Conservation (phyloP, 2,797 vertebrate species). For the Lithobates pipiens region DNA sequence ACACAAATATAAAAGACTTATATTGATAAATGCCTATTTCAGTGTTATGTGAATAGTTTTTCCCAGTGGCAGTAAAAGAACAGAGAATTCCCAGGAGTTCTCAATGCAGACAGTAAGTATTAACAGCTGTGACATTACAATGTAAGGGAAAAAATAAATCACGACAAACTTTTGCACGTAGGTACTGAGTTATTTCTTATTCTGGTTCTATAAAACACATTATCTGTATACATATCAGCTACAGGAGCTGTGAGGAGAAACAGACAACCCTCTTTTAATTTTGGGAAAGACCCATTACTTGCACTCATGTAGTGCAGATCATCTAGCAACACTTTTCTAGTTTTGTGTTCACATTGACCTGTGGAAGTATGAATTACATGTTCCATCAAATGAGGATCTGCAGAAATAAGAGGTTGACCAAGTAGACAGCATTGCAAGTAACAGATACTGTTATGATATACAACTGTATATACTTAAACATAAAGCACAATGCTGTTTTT, state of each 20-base stretch:
- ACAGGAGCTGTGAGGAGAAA: conserved; percentile 14
- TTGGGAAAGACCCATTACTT: conserved; percentile 26
- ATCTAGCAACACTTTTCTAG: not conserved
- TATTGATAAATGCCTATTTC: conserved; percentile 1
- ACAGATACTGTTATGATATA: not conserved
- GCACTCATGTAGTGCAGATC: not conserved
- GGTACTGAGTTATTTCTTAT: conserved; percentile 20
- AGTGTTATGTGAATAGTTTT: conserved; percentile 51
- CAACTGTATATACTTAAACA: not conserved
- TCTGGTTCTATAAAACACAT: conserved; percentile 27
- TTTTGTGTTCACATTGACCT: not conserved
- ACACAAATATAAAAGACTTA: too few species aligned
- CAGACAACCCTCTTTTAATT: conserved; percentile 26
- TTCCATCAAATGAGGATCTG: not conserved
- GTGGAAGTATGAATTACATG: not conserved
- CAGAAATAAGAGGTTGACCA: not conserved
- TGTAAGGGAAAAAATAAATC: conserved; percentile 46
- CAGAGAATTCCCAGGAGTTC: conserved; percentile 46
- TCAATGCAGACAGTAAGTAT: conserved; percentile 47
- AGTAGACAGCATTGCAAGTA: not conserved
- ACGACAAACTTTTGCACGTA: conserved; percentile 20
- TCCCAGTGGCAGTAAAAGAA: conserved; percentile 48
- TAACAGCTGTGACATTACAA: conserved; percentile 58
- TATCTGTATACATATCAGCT: conserved; percentile 29
- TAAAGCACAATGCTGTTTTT: not conserved